A percentile compares a stretch with the other conserved stretches of the same genome.
phyloP scores from a whole-genome alignment of 2,113 vertebrate species.

The Cyanoliseus patagonus region DNA sequence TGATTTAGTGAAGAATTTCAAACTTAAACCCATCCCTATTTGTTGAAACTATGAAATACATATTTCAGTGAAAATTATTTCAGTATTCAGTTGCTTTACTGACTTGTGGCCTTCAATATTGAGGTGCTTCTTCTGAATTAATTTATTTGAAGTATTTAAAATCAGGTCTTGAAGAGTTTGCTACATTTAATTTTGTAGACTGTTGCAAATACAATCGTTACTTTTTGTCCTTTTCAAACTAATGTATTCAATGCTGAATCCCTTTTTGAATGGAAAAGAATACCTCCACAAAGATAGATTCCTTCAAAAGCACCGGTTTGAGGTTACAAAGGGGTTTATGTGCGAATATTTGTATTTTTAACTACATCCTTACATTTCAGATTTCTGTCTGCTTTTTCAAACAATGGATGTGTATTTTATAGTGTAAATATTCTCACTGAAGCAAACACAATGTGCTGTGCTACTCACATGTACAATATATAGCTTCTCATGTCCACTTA shows the following conservation, averaged over 20 bases:
- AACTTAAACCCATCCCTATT: neutral
- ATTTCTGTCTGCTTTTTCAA: constrained; percentile 44
- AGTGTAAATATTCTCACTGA: constrained; percentile 49
- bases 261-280: constrained; percentile 42
- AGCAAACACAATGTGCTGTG: constrained; percentile 52
- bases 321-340: constrained; percentile 35
- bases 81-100: constrained; percentile 8
- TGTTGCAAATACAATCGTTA: constrained; percentile 20
- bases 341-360: constrained; percentile 25
- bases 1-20: constrained; percentile 15
- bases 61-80: constrained; percentile 4
- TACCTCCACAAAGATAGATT: neutral
- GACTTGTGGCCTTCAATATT: neutral
- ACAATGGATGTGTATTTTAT: constrained; percentile 58
- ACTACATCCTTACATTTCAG: constrained; percentile 23
- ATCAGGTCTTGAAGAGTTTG: neutral
- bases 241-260: neutral
- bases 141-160: constrained; percentile 31
- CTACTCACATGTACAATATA: constrained; percentile 56
- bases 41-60: neutral
- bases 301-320: neutral
- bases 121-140: neutral
- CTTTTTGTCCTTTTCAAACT: constrained; percentile 11
- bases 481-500: constrained; percentile 82
- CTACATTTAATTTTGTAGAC: constrained; percentile 6